phyloP scores from a whole-genome alignment of 2,113 vertebrate species.

The Collichthys lucidus region DNA sequence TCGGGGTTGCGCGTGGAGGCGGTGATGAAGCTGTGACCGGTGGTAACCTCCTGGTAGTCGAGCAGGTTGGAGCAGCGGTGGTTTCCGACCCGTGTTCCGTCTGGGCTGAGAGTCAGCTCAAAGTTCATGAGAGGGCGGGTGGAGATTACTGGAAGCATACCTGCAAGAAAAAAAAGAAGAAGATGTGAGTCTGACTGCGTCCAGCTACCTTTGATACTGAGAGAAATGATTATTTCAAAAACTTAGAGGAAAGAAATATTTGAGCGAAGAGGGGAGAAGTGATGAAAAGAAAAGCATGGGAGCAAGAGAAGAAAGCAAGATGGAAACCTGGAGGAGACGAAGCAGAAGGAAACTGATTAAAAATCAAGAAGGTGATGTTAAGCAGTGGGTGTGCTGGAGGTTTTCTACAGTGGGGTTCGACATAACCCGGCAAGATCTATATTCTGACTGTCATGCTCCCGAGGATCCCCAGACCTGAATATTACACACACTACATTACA shows the following conservation, averaged over 20 bases:
- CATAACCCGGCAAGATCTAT: conserved; percentile 49
- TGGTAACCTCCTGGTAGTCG: conserved; percentile 90
- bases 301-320: neutral
- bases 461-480: conserved; percentile 60
- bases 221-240: conserved; percentile 19
- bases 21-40: conserved; percentile 91
- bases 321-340: conserved; percentile 41
- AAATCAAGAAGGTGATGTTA: conserved; percentile 68
- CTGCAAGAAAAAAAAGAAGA: conserved; percentile 74
- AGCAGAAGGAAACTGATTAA: conserved; percentile 64
- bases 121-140: conserved; percentile 94
- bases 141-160: conserved; percentile 94
- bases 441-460: conserved; percentile 63
- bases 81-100: conserved; percentile 92
- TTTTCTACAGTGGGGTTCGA: conserved; percentile 41
- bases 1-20: conserved; percentile 83
- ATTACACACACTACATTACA: conserved; percentile 69
- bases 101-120: conserved; percentile 93
- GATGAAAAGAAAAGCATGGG: conserved; percentile 9
- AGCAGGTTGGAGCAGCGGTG: conserved; percentile 96
- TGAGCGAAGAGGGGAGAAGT: neutral
- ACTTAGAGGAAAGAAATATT: neutral
- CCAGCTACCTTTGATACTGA: conserved; percentile 14
- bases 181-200: neutral
- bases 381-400: conserved; percentile 54